Evolutionary conservation across 2,888 invertebrate species (phyloP), one percentile per base, ranked within the genome.

Genomic region (Platynereis dumerilii): DNA sequence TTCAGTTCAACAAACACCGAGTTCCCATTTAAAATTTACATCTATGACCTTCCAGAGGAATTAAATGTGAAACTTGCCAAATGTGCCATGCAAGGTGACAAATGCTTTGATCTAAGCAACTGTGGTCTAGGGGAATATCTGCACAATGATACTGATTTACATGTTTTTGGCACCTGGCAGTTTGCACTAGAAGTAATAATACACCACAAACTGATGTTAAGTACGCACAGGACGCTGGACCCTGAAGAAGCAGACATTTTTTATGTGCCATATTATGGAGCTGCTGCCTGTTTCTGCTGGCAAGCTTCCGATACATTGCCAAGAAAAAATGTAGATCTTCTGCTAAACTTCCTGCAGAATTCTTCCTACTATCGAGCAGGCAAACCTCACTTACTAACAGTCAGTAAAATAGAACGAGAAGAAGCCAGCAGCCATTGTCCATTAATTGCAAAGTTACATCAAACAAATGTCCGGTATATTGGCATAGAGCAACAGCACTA

Each of bases 321-420:
- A 5, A n/a, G n/a, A n/a, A 48, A 48, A 20, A 48, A 61, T 44
- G 52, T 66, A 20, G 15, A 39, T 5, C 39, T 27, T 1, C 44
- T 66, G 27, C 2, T 29, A 22, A n/a, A 29, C 22, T 60, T 55
- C 22, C 52, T 63, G 2, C 5, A 26, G 5, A 27, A 52, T 3
- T 44, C 42, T 17, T 5, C 29, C 27, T 12, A n/a, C 27, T 64
- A 52, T 39, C 15, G 26, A 34, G 34, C 48, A 45, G 69, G 71
- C 7, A 73, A 73, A 55, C 75, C 75, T 20, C 78, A 78, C 66
- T 70, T 78, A 65, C 69, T 75, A 55, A 68, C 77, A 1, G 39
- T 76, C 5, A 71, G 67, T 2, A 78, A 76, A 71, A 79, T 79
- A 17, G 72, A 78, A 58, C 61, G 74, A 22, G 70, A 69, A 65